These are phyloP conservation scores for Ambastaia sidthimunki DNA, from an alignment of 2,797 vertebrate species.

Conservation along the genomic window DNA sequence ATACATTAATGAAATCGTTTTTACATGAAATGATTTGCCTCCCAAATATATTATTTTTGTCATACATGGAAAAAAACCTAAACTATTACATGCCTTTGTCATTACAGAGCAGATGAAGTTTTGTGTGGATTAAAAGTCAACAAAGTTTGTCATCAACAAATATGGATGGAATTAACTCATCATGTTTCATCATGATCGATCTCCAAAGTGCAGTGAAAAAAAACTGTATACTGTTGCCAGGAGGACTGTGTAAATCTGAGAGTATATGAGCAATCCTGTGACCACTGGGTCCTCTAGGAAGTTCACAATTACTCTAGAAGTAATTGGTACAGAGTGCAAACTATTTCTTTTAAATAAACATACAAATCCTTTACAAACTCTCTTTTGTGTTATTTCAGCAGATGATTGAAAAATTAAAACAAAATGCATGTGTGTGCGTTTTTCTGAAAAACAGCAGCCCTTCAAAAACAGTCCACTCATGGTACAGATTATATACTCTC, in stretches of 20 bases:
- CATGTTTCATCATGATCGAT: not conserved
- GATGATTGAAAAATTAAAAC: constrained; percentile 8
- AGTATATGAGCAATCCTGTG: not conserved
- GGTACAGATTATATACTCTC: constrained; percentile 1
- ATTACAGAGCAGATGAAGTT: not conserved
- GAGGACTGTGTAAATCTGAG: not conserved
- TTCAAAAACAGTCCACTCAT: constrained; percentile 2
- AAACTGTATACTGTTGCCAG: not conserved
- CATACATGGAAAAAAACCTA: not conserved
- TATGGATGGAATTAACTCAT: not conserved
- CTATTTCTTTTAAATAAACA: constrained; percentile 73
- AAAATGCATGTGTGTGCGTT: not conserved
- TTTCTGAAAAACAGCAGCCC: not conserved
- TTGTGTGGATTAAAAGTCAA: not conserved
- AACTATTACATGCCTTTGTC: not conserved
- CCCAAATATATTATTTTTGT: not conserved
- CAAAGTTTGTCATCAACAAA: not conserved
- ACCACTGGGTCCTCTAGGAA: not conserved
- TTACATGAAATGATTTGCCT: too few species aligned
- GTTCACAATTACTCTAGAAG: constrained; percentile 66
- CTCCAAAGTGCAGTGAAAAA: not conserved
- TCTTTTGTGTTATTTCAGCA: not conserved
- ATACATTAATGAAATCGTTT: too few species aligned
- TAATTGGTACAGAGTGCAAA: constrained; percentile 77
- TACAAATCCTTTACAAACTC: constrained; percentile 78